phyloP scores from a whole-genome alignment of 2,113 vertebrate genomes.

The Marmota flaviventris region DNA sequence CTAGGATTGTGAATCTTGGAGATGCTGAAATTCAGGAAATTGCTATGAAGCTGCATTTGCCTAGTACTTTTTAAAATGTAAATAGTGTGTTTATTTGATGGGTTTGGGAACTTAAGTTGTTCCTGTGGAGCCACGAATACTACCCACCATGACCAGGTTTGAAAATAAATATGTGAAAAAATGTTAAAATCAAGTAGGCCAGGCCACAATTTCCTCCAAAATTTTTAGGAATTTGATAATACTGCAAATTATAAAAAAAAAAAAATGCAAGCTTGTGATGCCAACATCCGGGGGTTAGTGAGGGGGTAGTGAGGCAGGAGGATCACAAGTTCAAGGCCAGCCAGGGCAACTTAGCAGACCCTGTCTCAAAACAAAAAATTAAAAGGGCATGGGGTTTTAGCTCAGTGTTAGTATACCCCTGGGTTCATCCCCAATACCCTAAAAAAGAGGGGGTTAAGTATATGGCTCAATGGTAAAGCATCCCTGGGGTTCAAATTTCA shows the following conservation, averaged over 20 bases:
- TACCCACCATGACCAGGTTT: background rate
- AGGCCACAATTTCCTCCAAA: too few relatives aligned
- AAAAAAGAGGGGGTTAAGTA: too few relatives aligned
- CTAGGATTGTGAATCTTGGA: background rate
- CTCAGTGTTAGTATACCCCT: background rate
- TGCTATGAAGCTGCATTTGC: background rate
- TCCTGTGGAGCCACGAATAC: background rate
- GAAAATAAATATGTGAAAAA: conserved; percentile 13
- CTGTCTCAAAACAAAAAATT: background rate
- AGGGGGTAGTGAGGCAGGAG: too few relatives aligned
- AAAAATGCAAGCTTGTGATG: too few relatives aligned
- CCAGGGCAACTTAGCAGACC: background rate
- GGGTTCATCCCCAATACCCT: too few relatives aligned
- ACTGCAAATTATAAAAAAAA: too few relatives aligned
- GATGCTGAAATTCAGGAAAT: background rate
- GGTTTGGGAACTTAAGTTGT: background rate
- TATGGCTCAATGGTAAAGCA: too few relatives aligned
- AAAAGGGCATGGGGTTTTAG: background rate
- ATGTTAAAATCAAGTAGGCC: background rate
- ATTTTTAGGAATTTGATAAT: too few relatives aligned
- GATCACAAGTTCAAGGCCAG: too few relatives aligned
- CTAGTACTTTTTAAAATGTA: background rate
- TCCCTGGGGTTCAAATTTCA: background rate
- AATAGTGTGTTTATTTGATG: background rate
- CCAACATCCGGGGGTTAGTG: too few relatives aligned